Percentiles rank a stretch among this genome's conserved stretches.
These are phyloP conservation scores for Sericinus montela DNA, from an alignment of 2,888 invertebrate species.

Conservation along the genomic window DNA sequence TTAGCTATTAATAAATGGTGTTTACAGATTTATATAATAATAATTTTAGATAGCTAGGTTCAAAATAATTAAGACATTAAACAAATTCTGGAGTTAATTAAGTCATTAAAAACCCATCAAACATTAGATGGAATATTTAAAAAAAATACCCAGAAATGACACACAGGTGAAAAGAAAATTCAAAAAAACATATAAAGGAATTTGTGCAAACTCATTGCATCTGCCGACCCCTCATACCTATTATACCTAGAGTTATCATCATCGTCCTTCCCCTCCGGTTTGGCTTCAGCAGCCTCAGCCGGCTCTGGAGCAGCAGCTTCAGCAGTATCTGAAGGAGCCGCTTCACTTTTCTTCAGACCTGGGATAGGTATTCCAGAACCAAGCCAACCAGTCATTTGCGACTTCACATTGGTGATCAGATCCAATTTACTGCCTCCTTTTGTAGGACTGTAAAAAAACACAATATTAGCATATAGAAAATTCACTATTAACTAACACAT, in stretches of 20 bases:
- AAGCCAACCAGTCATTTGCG: constrained; percentile 91
- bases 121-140: too few relatives aligned
- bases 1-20: too few relatives aligned
- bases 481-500: too few relatives aligned
- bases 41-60: too few relatives aligned
- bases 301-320: constrained; percentile 64
- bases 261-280: constrained; percentile 82
- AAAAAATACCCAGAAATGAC: constrained; percentile 28
- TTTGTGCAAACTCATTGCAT: constrained; percentile 65
- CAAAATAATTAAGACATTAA: too few relatives aligned
- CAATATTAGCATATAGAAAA: too few relatives aligned
- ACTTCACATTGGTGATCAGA: constrained; percentile 92
- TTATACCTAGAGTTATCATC: constrained; percentile 93
- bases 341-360: constrained; percentile 85
- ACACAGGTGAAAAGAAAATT: constrained; percentile 22
- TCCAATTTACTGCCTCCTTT: constrained; percentile 86
- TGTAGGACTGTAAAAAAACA: constrained; percentile 79
- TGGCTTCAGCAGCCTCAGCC: constrained; percentile 62
- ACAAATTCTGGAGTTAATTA: too few relatives aligned
- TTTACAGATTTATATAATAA: too few relatives aligned
- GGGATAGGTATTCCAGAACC: constrained; percentile 87
- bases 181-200: constrained; percentile 24
- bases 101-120: too few relatives aligned
- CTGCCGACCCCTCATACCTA: constrained; percentile 83
- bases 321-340: constrained; percentile 56